Base-by-base conservation (phyloP, 53 echinoderm and acorn worm species). In the Paracentrotus lividus region DNA sequence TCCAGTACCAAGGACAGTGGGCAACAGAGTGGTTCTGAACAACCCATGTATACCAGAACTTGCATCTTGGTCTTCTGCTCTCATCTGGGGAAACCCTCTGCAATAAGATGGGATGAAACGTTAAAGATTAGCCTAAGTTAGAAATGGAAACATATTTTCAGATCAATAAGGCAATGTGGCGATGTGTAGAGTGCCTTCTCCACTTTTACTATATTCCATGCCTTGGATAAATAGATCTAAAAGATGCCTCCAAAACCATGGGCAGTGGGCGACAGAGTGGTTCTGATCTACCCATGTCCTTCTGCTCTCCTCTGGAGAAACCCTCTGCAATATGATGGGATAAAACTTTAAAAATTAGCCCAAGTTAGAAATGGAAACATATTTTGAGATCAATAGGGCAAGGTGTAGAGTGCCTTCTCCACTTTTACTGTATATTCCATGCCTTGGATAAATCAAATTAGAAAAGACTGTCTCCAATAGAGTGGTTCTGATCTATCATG, bases 271-370 rank as follows among this genome's bases (percentile, higher is more conserved):
- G 16, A 97, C 96, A 23, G 96, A 88, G 77, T 95, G 88, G 29
- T 95, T 95, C 59, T 97, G 96, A 7, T 95, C 55, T 0, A 96
- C 95, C 97, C 97, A 96, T 5, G 93, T 93, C n/a, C n/a, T n/a
- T n/a, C n/a, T n/a, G n/a, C 47, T 47, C 44, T 81, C 47, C 47
- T 81, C 47, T 81, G 81, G 16, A 18, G 81, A 81, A 45, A 81
- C 47, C n/a, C 47, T 81, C 3, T 49, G 81, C 6, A 26, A 24
- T n/a, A 49, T 47, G 26, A 26, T 47, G 24, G 26, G 81, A 40
- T 40, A n/a, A n/a, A n/a, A n/a, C n/a, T n/a, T n/a, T n/a, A n/a
- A n/a, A n/a, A n/a, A n/a, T n/a, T n/a, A n/a, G n/a, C n/a, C n/a
- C n/a, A n/a, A n/a, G n/a, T n/a, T n/a, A n/a, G n/a, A n/a, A n/a